Evolutionary conservation across 2,888 invertebrate species (phyloP).

Genomic region (Heliconius sara): DNA sequence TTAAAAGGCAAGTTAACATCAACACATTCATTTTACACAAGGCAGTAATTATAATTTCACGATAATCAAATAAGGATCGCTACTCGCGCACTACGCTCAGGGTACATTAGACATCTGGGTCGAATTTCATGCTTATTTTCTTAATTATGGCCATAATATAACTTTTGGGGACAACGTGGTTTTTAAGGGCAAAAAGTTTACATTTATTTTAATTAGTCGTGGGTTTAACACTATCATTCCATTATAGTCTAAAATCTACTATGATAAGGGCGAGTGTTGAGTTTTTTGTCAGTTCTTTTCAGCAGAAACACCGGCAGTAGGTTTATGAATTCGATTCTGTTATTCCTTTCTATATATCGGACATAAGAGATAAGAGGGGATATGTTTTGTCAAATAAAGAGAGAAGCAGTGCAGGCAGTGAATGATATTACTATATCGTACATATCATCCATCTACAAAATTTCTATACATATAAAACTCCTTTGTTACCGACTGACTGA

Average conservation of each 20-base stretch:
- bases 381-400: background rate
- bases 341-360: background rate
- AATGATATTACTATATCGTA: background rate
- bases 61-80: conserved; percentile 51
- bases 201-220: conserved; percentile 18
- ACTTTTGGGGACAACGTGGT: background rate
- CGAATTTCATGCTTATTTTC: conserved; percentile 65
- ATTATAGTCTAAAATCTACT: no score
- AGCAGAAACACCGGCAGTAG: no score
- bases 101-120: conserved; percentile 48
- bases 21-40: conserved; percentile 3
- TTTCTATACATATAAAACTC: no score
- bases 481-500: no score
- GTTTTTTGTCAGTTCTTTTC: no score
- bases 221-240: background rate
- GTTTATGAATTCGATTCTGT: no score
- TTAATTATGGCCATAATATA: conserved; percentile 44
- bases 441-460: background rate
- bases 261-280: no score
- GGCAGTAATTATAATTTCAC: conserved; percentile 63
- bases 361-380: background rate
- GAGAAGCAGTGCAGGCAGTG: no score
- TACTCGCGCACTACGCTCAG: conserved; percentile 28
- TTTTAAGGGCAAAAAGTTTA: background rate
- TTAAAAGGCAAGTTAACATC: background rate